Evolutionary conservation across 2,797 vertebrate species (phyloP), one percentile per base, ranked within the genome.

Genomic region (Pseudopleuronectes americanus): DNA sequence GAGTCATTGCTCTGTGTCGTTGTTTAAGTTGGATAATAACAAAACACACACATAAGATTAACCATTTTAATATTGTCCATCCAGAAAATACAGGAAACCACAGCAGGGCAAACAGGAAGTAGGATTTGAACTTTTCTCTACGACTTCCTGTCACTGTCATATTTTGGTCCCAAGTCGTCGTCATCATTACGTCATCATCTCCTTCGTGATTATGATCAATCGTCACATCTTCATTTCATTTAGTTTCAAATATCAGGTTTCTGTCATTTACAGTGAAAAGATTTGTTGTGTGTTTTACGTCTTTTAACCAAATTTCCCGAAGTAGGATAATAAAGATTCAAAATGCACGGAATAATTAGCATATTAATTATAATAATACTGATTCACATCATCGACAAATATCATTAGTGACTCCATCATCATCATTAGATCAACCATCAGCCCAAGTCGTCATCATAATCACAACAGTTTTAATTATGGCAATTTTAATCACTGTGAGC

Each of bases 91-190:
- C 84, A 87, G 80, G 71, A 86, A 85, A 84, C 57, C 77, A 87
- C 86, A 84, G 72, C 73, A 76, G 83, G 67, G 78, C 65, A 84
- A 85, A 89, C 88, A 91, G 87, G 84, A 89, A 88, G 72, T 84
- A 57, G 74, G 68, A 62, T 63, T 48, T 41, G 33, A 80, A 69
- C 51, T 57, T 41, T 72, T 61, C 23, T 56, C 45, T 48, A 52
- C 28, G 8, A 74, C 83, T 83, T 82, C 80, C 83, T 83, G 66
- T 77, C 68, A 70, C 65, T 31, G 48, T 80, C 65, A 60, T 23
- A 48, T 74, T 80, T 87, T 84, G 80, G 81, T 88, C 83, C 69
- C 38, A 43, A 59, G 36, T 67, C 21, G 23, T 54, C 58, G 12
- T 64, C 33, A 17, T 54, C 47, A 52, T n/a, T 12, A 57, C 17